Base-by-base conservation (phyloP, 1,140 invertebrate species). In the Uloborus diversus region DNA sequence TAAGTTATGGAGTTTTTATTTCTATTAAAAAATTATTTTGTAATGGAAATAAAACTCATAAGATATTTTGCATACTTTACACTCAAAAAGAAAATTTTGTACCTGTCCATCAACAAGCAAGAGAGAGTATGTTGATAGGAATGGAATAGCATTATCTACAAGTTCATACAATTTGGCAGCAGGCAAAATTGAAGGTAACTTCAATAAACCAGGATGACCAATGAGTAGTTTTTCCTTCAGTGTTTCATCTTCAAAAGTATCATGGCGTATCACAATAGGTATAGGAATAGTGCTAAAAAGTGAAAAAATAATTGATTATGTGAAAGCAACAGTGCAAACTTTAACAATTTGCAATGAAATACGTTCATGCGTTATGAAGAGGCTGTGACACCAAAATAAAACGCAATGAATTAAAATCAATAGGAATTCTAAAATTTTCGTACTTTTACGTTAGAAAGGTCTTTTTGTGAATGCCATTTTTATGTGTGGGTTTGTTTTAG, bases 121-220 rank as follows among this genome's bases (percentile, higher is more conserved):
- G 11, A 87, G 57, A 32, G 87, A 89, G 76, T 89, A 92, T 28
- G 85, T 83, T 49, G 84, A 82, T 53, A 86, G 83, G 76, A 88
- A 86, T 0, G 90, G 90, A 37, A 89, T 87, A 28, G 90, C 84
- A 30, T 84, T 85, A 28, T 87, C 87, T 0, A 92, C 84, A 62
- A 87, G 86, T 17, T 88, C 85, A 81, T 90, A 87, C 2, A 92
- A 84, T 69, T 88, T 85, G 33, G 84, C 85, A 61, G 90, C 89
- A 42, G 87, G 85, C n/a, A 92, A 85, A 33, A 86, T 84, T 68
- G 89, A 91, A 14, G 91, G 90, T 65, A 92, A 85, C 82, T 88
- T 87, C 11, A 92, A 81, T 25, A 92, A 82, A 71, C 87, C 85
- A 1, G 91, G 91, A 84, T 91, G 88, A 56, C 90, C 90, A 83